Evolutionary conservation across 2,797 vertebrate species (phyloP), one percentile per base, ranked within the genome.

Genomic region (Thalassophryne amazonica): DNA sequence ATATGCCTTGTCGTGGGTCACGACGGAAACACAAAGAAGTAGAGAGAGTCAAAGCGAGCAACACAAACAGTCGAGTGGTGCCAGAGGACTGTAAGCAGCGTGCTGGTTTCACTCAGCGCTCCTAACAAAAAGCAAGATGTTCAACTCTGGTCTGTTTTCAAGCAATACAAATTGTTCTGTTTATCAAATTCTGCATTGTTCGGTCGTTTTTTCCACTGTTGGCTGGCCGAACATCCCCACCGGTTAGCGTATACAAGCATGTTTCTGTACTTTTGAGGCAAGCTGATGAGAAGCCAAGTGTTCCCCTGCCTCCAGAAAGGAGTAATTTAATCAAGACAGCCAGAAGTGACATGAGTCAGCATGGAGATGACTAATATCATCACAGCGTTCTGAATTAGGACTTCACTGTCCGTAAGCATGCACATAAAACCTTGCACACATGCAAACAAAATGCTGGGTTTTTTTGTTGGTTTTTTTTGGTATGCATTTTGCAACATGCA

Each of bases 91-190:
- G 16, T 12, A 37, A 60, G 62, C 67, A 60, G 63, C 36, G 47
- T 59, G 51, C 71, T 87, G 82, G 72, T 78, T 87, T 82, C 66
- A 71, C 76, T 88, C 78, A 77, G 40, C 67, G 53, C 67, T 31
- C 51, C 73, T 80, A 76, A 81, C 79, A 65, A 60, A 83, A 69
- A 74, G 60, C 71, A 61, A 68, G 36, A 71, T 45, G 63, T 80
- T 78, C 53, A 70, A 51, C 70, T 66, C 66, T 49, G 63, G 45
- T 76, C 77, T 73, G 69, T 78, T 84, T 82, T 88, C 48, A 78
- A 72, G 71, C 67, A 78, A 80, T 36, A 75, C 61, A 81, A 80
- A 76, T 68, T 51, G 7, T 53, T 76, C 18, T 84, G 82, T 83
- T 88, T 80, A 81, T 75, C 60, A 65, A 64, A 67, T 69, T 56